Conservation (phyloP, 2,888 invertebrate species). For the Hoplodrina ambigua region DNA sequence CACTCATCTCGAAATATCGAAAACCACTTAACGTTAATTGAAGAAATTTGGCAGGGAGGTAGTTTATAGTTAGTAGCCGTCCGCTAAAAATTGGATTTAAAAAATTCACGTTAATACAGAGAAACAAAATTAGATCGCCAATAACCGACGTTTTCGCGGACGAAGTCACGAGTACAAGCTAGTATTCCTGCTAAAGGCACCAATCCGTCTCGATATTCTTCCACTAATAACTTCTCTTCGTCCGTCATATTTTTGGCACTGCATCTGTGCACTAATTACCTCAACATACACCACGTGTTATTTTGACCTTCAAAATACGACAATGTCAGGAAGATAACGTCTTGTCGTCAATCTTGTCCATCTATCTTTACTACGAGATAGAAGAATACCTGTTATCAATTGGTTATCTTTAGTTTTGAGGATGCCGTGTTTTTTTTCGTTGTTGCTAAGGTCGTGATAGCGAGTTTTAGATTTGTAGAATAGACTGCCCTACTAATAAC, state of each 20-base stretch:
- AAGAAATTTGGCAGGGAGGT: no score
- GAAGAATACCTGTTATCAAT: neutral
- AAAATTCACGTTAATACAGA: no score
- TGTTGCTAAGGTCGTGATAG: neutral
- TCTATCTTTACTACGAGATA: constrained; percentile 9
- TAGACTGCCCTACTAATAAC: no score
- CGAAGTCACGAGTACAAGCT: no score
- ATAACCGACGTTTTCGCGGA: no score
- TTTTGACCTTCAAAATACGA: constrained; percentile 41
- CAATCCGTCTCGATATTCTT: neutral
- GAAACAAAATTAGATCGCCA: no score
- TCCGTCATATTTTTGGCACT: constrained; percentile 34
- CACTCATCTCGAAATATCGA: no score
- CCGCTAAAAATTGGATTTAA: no score
- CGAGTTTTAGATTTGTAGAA: neutral
- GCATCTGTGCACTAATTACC: constrained; percentile 28
- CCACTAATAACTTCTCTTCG: constrained; percentile 3
- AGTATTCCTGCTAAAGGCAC: neutral
- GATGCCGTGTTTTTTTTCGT: neutral
- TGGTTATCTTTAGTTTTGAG: neutral
- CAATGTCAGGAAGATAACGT: constrained; percentile 49
- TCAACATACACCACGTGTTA: constrained; percentile 3
- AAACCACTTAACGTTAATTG: no score
- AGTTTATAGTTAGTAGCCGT: no score
- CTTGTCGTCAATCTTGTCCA: constrained; percentile 11